phyloP scores from a whole-genome alignment of 2,113 vertebrate genomes.

The Chionodraco myersi region DNA sequence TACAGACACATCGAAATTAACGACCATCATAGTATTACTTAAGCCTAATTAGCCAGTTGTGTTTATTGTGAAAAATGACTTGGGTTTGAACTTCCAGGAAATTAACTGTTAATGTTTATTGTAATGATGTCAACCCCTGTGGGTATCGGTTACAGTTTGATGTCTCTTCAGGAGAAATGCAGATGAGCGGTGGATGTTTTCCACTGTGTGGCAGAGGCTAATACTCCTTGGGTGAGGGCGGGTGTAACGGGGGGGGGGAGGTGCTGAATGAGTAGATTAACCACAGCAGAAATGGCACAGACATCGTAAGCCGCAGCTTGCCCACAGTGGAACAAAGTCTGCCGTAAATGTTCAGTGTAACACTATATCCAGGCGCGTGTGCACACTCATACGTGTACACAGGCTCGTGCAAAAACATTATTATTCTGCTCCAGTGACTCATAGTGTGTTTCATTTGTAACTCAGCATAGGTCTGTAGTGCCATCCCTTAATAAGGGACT shows the following conservation, averaged over 20 bases:
- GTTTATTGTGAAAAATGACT: conserved; percentile 30
- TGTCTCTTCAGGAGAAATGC: conserved; percentile 57
- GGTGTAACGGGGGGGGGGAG: neutral
- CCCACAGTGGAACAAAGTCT: conserved; percentile 78
- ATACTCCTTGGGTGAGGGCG: conserved; percentile 30
- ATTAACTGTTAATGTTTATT: conserved; percentile 50
- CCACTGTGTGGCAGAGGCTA: conserved; percentile 64
- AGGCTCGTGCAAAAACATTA: conserved; percentile 43
- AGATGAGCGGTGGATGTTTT: conserved; percentile 68
- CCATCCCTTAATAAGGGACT: conserved; percentile 66
- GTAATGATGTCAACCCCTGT: conserved; percentile 56
- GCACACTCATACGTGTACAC: conserved; percentile 29
- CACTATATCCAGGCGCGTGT: conserved; percentile 52
- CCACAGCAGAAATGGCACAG: conserved; percentile 74
- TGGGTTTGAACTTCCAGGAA: conserved; percentile 17
- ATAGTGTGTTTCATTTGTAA: conserved; percentile 78
- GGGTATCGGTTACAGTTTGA: conserved; percentile 55
- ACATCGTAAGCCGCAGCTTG: conserved; percentile 52
- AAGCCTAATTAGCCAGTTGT: conserved; percentile 39
- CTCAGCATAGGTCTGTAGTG: conserved; percentile 40
- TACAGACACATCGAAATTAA: conserved; percentile 39
- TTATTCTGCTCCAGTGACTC: conserved; percentile 64
- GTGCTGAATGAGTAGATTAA: conserved; percentile 71
- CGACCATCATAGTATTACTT: conserved; percentile 40
- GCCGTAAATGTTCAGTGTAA: conserved; percentile 71